Conservation (phyloP, 35 echinoderm and acorn worm genomes). For the Lytechinus variegatus region DNA sequence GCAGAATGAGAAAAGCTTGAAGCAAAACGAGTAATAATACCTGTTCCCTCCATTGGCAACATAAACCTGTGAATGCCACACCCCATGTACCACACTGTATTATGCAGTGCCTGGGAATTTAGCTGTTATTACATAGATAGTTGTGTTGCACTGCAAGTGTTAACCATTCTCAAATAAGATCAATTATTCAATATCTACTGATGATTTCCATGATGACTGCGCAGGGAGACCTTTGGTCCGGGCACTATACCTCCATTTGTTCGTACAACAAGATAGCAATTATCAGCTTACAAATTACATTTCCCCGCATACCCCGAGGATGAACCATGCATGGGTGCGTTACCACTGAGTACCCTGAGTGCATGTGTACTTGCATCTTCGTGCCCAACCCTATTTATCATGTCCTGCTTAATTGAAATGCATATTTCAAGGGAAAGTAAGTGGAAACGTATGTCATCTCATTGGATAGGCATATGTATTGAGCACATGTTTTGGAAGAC, state of each 20-base stretch:
- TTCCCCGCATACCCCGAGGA: neutral
- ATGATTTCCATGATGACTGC: constrained; percentile 11
- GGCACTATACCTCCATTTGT: neutral
- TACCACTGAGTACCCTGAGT: neutral
- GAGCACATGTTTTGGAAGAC: neutral
- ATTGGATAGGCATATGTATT: neutral
- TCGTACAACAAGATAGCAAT: constrained; percentile 3
- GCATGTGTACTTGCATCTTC: neutral
- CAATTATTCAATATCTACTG: constrained; percentile 14
- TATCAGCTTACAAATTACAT: constrained; percentile 3
- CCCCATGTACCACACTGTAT: neutral
- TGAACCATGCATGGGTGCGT: neutral
- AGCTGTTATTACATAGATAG: neutral
- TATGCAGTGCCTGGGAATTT: neutral
- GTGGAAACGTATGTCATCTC: neutral
- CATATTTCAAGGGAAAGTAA: neutral
- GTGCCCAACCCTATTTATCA: neutral
- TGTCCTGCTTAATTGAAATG: neutral
- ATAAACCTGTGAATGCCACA: neutral
- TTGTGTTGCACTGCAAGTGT: neutral
- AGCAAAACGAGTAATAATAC: neutral
- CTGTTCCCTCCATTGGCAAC: neutral
- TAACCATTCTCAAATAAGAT: neutral
- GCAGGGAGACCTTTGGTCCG: neutral
- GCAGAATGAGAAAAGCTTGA: neutral